Base-by-base conservation (phyloP, 2,888 invertebrate genomes). In the Antheraea assamensis region DNA sequence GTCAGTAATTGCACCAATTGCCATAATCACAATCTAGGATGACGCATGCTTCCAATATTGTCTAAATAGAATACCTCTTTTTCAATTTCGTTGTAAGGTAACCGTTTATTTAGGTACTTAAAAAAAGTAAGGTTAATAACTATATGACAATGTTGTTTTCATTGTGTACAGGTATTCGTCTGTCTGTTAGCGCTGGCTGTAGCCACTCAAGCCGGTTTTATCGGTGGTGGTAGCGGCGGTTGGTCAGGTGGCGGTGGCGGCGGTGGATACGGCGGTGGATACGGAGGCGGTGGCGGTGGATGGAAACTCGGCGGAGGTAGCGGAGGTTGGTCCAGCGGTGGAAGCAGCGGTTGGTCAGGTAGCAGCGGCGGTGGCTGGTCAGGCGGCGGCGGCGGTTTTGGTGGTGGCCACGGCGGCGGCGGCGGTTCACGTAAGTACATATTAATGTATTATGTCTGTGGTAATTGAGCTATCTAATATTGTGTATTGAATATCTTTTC, bases 171-270 rank as follows among this genome's bases (percentile, higher is more conserved):
- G 94, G 90, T 94, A 78, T 93, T 94, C 87, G 89, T 94, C 74
- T 94, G 94, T 82, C 83, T 94, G 61, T 85, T 94, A 83, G 91
- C 91, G 75, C 79, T 93, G 76, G 90, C 90, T 76, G 93, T 88
- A 74, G 90, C 83, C 77, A 88, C 87, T 47, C 87, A 88, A 71
- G 93, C 92, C 83, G 94, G 94, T 24, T 90, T 85, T 77, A 90
- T 92, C 75, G 85, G 83, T 74, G 86, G 90, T 64, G 85, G 88
- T n/a, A 78, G 89, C 74, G 80, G 87, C 24, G 86, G 88, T 24
- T 84, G 87, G 84, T 85, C 82, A 8, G 78, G 83, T 72, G 82
- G 81, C 73, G 82, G 82, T 13, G 58, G 58, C 73, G 81, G 80
- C 74, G 83, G 86, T 73, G 83, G 84, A 52, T 77, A 80, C 70